These are phyloP conservation scores for Hippocampus kuda DNA, from an alignment of 2,797 vertebrate genomes.

Conservation along the genomic window DNA sequence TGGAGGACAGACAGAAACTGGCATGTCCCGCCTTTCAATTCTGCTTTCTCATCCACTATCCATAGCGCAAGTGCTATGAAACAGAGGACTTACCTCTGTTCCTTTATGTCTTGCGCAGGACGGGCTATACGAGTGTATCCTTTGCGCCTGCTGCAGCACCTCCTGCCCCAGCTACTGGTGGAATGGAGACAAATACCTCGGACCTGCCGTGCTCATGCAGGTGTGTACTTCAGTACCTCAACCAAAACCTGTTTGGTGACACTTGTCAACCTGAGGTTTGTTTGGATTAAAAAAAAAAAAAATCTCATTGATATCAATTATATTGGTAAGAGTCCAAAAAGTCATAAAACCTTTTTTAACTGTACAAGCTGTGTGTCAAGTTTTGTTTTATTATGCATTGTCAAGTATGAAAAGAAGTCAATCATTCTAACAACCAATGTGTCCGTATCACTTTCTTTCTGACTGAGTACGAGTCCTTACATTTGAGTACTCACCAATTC, in stretches of 20 bases:
- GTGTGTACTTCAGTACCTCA: constrained; percentile 40
- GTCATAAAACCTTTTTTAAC: no score
- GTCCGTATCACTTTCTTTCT: no score
- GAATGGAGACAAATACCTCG: constrained; percentile 89
- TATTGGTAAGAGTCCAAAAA: no score
- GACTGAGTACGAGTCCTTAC: no score
- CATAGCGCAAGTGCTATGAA: background rate
- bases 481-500: no score
- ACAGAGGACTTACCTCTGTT: background rate
- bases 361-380: no score
- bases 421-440: no score
- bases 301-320: no score
- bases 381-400: no score
- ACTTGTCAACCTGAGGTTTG: background rate
- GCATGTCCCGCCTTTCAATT: constrained; percentile 44
- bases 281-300: no score
- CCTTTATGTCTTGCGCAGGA: constrained; percentile 61
- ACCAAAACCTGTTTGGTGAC: background rate
- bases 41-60: background rate
- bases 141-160: constrained; percentile 94
- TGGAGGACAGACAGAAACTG: constrained; percentile 87
- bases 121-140: constrained; percentile 89
- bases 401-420: no score
- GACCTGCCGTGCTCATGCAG: constrained; percentile 90
- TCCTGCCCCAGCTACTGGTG: constrained; percentile 98